phyloP scores from a whole-genome alignment of 1,140 invertebrate species.

The Physella acuta region DNA sequence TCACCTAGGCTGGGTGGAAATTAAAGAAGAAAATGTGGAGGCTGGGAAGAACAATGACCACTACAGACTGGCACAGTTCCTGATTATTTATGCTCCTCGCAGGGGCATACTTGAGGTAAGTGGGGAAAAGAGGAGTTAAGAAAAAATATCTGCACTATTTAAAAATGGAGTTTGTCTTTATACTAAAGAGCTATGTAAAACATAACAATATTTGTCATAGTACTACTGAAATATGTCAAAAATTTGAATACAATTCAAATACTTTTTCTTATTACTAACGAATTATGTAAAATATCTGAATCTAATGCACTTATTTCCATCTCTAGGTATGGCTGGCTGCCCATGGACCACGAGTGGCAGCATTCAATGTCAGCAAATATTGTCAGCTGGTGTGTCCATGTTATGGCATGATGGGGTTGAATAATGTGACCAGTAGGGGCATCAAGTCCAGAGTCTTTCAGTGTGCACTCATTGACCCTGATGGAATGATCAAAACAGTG shows the following conservation, averaged over 20 bases:
- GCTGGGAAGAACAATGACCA: slow-evolving; percentile 33
- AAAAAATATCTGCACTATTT: too few species aligned
- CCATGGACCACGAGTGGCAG: slow-evolving; percentile 82
- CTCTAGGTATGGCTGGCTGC: slow-evolving; percentile 74
- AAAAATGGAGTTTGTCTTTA: too few species aligned
- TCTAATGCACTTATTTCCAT: slow-evolving; percentile 2
- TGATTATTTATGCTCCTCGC: slow-evolving; percentile 83
- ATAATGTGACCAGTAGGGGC: slow-evolving; percentile 60
- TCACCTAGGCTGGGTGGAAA: slow-evolving; percentile 79
- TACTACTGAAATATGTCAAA: too few species aligned
- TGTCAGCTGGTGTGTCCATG: slow-evolving; percentile 66
- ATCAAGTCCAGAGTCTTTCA: slow-evolving; percentile 68
- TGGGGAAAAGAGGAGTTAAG: too few species aligned
- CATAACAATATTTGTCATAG: too few species aligned
- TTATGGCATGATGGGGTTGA: slow-evolving; percentile 75
- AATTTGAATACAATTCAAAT: too few species aligned
- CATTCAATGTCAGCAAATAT: slow-evolving; percentile 84
- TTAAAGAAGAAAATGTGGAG: slow-evolving; percentile 65
- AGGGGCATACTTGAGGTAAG: slow-evolving; percentile 79
- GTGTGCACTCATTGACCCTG: slow-evolving; percentile 79
- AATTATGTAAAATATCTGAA: too few species aligned
- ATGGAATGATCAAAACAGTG: slow-evolving; percentile 78
- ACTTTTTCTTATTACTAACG: too few species aligned
- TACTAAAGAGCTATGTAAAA: too few species aligned
- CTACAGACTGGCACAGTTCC: slow-evolving; percentile 69